Base-by-base conservation (phyloP, 2,797 vertebrate species). In the Siniperca obscura region DNA sequence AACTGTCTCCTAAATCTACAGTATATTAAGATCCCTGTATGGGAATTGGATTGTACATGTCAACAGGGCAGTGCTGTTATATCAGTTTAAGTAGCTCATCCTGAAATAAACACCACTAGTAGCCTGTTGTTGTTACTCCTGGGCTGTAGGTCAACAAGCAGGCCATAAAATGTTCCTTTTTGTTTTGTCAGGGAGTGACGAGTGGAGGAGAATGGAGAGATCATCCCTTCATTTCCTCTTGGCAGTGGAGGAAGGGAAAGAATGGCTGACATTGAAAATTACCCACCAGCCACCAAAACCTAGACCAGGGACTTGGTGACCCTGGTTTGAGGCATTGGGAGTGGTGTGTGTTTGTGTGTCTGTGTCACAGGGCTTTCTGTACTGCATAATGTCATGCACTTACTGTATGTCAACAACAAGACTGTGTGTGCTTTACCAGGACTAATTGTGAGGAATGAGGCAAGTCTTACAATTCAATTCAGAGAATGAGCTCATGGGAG, bases 221-320 rank as follows among this genome's bases (percentile, higher is more conserved):
- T 94, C 93, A 94, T 94, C 89, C 91, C 88, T 91, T 93, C 75
- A 93, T 95, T 93, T 94, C 91, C 91, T 93, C 89, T 92, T 85
- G 88, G 92, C 89, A 90, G 85, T 16, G 44, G 56, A 82, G 70
- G 65, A 85, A 60, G 76, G 81, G 81, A 87, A 90, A 87, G 83
- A 85, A 89, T 77, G 81, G 74, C 84, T 91, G 73, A 79, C 83
- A 88, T 66, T 91, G 77, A 92, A 90, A 87, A 87, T 84, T 75
- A 91, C 61, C 87, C 79, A 70, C 80, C 71, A 89, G 83, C 52
- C 78, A 84, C 86, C 46, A 34, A 79, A 81, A 78, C 66, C 72
- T 70, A 17, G 27, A 76, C 67, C 72, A 13, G 75, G 50, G 70
- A 86, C 84, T 82, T 67, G 55, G 60, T 79, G 84, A 84, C 81